phyloP scores from a whole-genome alignment of 2,797 vertebrate species.

The Gobionotothen gibberifrons region DNA sequence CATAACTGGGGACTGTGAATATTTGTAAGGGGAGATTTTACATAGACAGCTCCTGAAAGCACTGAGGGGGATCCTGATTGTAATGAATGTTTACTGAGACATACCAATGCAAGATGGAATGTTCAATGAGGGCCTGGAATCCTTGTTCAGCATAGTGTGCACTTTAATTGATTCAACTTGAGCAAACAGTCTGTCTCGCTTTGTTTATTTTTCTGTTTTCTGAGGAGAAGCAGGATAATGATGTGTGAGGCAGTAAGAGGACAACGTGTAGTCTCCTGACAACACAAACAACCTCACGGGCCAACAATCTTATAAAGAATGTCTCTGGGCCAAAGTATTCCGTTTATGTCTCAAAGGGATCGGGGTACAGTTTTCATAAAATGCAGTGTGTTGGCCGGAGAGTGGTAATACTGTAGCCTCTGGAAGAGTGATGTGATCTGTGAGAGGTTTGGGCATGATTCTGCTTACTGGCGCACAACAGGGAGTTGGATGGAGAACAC shows the following conservation, averaged over 20 bases:
- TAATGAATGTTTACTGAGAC: constrained; percentile 80
- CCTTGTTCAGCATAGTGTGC: constrained; percentile 48
- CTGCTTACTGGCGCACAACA: constrained; percentile 39
- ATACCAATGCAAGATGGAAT: constrained; percentile 71
- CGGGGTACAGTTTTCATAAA: neutral
- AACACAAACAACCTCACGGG: constrained; percentile 17
- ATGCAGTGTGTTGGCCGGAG: constrained; percentile 5
- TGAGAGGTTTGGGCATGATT: constrained; percentile 27
- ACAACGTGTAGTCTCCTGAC: constrained; percentile 14
- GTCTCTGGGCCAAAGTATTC: constrained; percentile 26
- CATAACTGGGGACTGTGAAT: constrained; percentile 22
- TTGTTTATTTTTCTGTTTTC: constrained; percentile 69
- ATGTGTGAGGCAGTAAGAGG: constrained; percentile 11
- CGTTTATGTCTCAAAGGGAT: constrained; percentile 19
- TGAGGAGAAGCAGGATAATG: constrained; percentile 27
- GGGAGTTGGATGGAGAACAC: constrained; percentile 15
- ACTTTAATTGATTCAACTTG: constrained; percentile 81
- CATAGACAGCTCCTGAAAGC: constrained; percentile 25
- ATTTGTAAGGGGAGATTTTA: constrained; percentile 51
- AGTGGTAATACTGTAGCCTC: constrained; percentile 5
- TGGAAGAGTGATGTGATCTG: constrained; percentile 25
- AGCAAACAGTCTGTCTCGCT: constrained; percentile 77
- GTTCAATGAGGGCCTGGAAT: constrained; percentile 66
- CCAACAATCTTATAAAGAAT: neutral
- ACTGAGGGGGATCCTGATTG: constrained; percentile 62